Evolutionary conservation across 2,888 invertebrate genomes (phyloP).

Genomic region (Tolmerus cingulatus): DNA sequence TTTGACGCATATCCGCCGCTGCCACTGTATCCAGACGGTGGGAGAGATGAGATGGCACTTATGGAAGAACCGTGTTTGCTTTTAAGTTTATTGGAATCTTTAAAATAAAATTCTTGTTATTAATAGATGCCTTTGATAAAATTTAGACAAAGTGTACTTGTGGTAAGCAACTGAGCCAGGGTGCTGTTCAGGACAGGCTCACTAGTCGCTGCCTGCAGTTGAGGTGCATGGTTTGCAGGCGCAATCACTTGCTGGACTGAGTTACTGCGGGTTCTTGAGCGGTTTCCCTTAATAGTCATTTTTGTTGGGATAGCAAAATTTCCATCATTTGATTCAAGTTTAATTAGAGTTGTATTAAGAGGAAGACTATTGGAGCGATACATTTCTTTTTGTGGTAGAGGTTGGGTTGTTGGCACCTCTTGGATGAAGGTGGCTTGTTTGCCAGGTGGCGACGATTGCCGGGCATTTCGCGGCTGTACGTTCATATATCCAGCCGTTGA

Average conservation of each 20-base stretch:
- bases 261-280: slow-evolving; percentile 49
- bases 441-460: slow-evolving; percentile 46
- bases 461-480: slow-evolving; percentile 50
- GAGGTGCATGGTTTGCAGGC: slow-evolving; percentile 58
- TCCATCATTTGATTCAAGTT: slow-evolving; percentile 55
- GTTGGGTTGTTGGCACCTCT: slow-evolving; percentile 50
- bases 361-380: slow-evolving; percentile 71
- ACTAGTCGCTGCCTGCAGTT: slow-evolving; percentile 77
- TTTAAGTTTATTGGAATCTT: slow-evolving; percentile 40
- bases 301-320: slow-evolving; percentile 60
- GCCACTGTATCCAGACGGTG: slow-evolving; percentile 48
- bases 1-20: not conserved
- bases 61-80: slow-evolving; percentile 54
- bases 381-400: slow-evolving; percentile 63
- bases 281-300: slow-evolving; percentile 44
- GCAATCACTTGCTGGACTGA: slow-evolving; percentile 50
- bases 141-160: slow-evolving; percentile 51
- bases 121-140: not conserved
- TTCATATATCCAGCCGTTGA: slow-evolving; percentile 60
- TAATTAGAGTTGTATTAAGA: slow-evolving; percentile 67
- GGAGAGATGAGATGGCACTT: slow-evolving; percentile 54
- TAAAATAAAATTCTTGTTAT: not conserved
- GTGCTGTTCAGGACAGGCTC: slow-evolving; percentile 81
- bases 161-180: slow-evolving; percentile 81
- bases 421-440: slow-evolving; percentile 50